These are phyloP conservation scores for Aspidapion aeneum DNA, from an alignment of 2,888 invertebrate genomes.

Conservation along the genomic window DNA sequence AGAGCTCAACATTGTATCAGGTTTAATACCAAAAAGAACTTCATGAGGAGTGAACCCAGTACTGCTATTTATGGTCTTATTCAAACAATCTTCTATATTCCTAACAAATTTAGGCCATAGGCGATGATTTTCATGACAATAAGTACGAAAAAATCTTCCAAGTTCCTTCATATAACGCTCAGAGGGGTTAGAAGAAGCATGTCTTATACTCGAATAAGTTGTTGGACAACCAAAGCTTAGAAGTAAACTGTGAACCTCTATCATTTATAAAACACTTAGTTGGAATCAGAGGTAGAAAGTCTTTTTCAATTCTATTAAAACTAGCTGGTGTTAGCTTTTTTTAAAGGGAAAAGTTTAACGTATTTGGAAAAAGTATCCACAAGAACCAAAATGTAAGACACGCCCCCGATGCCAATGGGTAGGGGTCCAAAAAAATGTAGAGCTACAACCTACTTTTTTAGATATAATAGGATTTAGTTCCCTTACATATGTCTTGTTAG, in stretches of 20 bases:
- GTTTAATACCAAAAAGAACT: too few species aligned
- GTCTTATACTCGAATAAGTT: not conserved
- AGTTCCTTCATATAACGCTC: constrained; percentile 7
- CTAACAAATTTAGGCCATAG: not conserved
- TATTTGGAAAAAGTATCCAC: constrained; percentile 31
- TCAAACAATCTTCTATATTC: not conserved
- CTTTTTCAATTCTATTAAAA: constrained; percentile 2
- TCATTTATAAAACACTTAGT: constrained; percentile 1
- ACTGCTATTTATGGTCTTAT: too few species aligned
- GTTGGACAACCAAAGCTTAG: constrained; percentile 15
- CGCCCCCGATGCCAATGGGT: constrained; percentile 22
- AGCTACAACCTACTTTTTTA: not conserved
- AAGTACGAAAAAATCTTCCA: constrained; percentile 5
- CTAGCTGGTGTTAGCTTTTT: constrained; percentile 21
- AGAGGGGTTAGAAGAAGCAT: constrained; percentile 3
- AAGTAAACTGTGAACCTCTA: constrained; percentile 8
- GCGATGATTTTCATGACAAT: not conserved
- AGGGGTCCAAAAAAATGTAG: constrained; percentile 16
- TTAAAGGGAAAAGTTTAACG: constrained; percentile 26
- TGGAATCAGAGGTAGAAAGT: not conserved
- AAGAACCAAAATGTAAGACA: constrained; percentile 27
- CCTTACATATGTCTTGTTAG: too few species aligned
- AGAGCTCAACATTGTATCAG: too few species aligned
- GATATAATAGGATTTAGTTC: constrained; percentile 3
- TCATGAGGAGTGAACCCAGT: too few species aligned